phyloP scores from a whole-genome alignment of 2,113 vertebrate species.

The Phoenicopterus ruber region DNA sequence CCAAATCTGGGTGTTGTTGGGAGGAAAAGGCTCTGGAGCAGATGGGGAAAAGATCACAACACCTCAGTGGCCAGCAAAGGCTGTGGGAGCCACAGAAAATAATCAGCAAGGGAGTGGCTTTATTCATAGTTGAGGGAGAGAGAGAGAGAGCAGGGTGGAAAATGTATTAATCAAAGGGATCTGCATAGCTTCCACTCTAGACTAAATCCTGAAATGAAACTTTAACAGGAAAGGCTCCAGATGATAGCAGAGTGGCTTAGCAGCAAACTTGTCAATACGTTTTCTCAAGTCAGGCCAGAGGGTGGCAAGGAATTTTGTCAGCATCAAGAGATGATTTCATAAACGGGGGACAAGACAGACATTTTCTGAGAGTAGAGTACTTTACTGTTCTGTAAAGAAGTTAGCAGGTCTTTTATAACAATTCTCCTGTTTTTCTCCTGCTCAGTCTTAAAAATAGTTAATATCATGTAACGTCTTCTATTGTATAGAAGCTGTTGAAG shows the following conservation, averaged over 20 bases:
- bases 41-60: background rate
- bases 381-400: background rate
- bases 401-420: background rate
- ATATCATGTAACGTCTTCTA: background rate
- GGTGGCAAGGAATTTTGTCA: background rate
- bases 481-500: background rate
- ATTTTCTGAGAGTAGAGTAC: background rate
- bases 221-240: background rate
- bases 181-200: background rate
- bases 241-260: background rate
- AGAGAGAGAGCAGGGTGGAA: background rate
- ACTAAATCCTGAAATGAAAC: background rate
- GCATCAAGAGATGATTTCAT: background rate
- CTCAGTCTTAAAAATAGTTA: background rate
- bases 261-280: background rate
- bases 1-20: background rate
- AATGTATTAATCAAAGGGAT: background rate
- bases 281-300: background rate
- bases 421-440: background rate
- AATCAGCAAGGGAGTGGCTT: background rate
- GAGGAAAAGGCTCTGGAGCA: background rate
- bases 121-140: background rate
- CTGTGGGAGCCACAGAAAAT: background rate
- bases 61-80: background rate
- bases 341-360: background rate